Conservation (phyloP, 1,140 invertebrate species). For the Bombus soroeensis region DNA sequence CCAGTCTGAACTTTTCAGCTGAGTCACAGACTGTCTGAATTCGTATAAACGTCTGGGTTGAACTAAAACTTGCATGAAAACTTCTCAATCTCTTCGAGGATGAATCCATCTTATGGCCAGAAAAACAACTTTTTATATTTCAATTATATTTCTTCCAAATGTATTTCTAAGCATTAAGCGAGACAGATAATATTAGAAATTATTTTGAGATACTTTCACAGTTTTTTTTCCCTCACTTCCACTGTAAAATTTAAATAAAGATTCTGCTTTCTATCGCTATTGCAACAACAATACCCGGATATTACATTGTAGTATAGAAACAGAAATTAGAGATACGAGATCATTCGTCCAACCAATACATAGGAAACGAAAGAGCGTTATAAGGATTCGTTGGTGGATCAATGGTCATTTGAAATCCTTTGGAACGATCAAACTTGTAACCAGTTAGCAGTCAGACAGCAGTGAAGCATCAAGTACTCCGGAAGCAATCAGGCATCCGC, state of each 20-base stretch:
- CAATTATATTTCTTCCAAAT: neutral
- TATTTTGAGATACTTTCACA: too few relatives aligned
- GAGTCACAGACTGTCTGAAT: neutral
- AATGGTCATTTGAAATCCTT: neutral
- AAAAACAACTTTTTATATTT: neutral
- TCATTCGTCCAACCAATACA: too few relatives aligned
- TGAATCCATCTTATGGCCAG: neutral
- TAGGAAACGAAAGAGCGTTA: neutral
- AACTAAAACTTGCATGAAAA: neutral
- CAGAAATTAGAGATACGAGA: too few relatives aligned
- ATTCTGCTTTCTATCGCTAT: too few relatives aligned
- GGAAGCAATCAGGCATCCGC: conserved; percentile 37
- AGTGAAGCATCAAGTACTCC: conserved; percentile 1
- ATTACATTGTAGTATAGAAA: too few relatives aligned
- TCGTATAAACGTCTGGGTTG: neutral
- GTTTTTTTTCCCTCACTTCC: too few relatives aligned
- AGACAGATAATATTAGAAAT: neutral
- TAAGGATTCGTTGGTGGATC: neutral
- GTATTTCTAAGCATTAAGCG: neutral
- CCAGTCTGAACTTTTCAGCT: neutral
- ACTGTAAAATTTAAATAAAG: too few relatives aligned
- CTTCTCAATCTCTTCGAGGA: neutral
- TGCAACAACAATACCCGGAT: too few relatives aligned
- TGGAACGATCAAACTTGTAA: neutral
- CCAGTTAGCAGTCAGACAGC: neutral